phyloP scores from a whole-genome alignment of 2,113 vertebrate species.

The Axis porcinus region DNA sequence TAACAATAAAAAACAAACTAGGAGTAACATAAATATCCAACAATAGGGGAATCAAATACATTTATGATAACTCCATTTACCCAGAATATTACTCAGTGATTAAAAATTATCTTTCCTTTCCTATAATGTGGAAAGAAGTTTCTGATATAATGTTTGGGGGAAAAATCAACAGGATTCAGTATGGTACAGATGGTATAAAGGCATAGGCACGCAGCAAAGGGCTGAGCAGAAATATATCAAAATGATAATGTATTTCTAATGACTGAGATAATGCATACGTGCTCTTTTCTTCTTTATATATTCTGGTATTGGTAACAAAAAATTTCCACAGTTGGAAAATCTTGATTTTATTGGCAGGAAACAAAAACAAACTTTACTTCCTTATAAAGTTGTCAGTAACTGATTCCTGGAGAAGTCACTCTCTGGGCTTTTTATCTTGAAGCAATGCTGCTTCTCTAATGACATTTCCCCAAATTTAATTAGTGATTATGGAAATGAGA shows the following conservation, averaged over 20 bases:
- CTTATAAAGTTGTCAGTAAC: background rate
- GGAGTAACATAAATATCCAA: constrained; percentile 11
- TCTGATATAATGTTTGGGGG: background rate
- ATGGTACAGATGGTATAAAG: background rate
- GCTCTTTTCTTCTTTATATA: background rate
- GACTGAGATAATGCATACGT: background rate
- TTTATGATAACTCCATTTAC: background rate
- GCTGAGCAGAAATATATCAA: background rate
- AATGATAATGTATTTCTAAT: background rate
- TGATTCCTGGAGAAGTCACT: background rate
- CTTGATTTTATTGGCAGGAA: background rate
- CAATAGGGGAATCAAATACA: background rate
- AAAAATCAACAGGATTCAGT: background rate
- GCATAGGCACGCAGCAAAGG: background rate
- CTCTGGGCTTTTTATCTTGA: background rate
- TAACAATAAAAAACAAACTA: background rate
- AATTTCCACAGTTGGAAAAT: background rate
- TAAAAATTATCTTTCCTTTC: background rate
- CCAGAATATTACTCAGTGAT: background rate
- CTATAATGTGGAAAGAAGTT: background rate
- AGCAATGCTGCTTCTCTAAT: background rate
- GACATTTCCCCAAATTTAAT: background rate
- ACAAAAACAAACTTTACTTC: background rate
- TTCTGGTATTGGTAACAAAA: background rate
- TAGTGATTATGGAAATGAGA: background rate